Evolutionary conservation across 2,113 vertebrate genomes (phyloP), one percentile per base, ranked within the genome.

Genomic region (Halcyon malimbica): DNA sequence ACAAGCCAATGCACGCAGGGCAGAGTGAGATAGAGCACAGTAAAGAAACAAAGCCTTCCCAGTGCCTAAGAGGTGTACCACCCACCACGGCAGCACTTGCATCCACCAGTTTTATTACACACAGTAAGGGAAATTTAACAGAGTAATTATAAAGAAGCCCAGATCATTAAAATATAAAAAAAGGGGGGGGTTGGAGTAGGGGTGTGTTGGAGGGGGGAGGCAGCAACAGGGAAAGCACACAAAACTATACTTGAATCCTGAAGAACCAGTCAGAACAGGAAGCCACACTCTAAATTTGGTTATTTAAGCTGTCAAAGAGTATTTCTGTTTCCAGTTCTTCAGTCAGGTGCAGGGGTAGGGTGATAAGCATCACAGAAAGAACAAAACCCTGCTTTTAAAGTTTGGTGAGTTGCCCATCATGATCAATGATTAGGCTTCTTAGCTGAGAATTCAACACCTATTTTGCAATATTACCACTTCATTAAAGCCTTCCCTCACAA

Each of bases 201-300:
- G 42, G 42, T 42, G 42, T 16, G 42, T 16, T 8, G 35, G 11
- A 16, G 13, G 14, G 11, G 78, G 83, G 57, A 82, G 93, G 87
- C 83, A 95, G 83, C 73, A 93, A 87, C 79, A 81, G 88, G 74
- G 94, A 89, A 93, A 95, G 77, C 94, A 94, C 6, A 54, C 77
- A 96, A 92, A 95, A 94, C 86, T 85, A 11, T 78, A 84, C 83
- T 93, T 60, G 67, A 94, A 92, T 93, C 95, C 83, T 93, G 95
- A 95, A 95, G 92, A 96, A 95, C 96, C 95, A 93, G 94, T 96
- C 96, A 93, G 96, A 93, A 96, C 95, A 96, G 95, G 96, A 96
- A 94, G 91, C 89, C 87, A 85, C 63, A 5, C 57, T 96, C 90
- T 94, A 91, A 94, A 94, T 95, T 95, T 97, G 94, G 95, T 96